phyloP scores from a whole-genome alignment of 2,888 invertebrate species.

The Yponomeuta cagnagella region DNA sequence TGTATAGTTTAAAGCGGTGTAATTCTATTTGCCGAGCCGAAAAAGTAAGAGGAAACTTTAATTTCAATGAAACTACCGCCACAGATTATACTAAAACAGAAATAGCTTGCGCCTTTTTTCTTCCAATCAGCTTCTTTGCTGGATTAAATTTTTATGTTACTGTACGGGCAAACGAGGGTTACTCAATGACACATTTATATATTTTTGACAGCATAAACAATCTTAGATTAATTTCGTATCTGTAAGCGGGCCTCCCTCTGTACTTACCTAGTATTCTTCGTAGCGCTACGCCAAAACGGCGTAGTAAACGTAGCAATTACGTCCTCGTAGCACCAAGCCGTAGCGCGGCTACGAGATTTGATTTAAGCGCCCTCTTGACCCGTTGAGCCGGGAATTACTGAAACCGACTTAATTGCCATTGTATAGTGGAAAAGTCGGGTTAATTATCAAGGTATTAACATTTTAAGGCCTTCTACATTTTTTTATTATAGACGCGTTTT shows the following conservation, averaged over 20 bases:
- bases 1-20: background rate
- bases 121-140: too few relatives aligned
- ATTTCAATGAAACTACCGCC: background rate
- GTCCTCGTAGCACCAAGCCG: constrained; percentile 39
- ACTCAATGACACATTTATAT: background rate
- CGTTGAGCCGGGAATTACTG: constrained; percentile 4
- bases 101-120: background rate
- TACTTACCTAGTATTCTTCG: too few relatives aligned
- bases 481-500: too few relatives aligned
- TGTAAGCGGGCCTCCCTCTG: too few relatives aligned
- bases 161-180: too few relatives aligned
- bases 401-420: background rate
- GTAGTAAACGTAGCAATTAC: constrained; percentile 46
- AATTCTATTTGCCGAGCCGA: background rate
- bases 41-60: background rate
- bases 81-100: background rate
- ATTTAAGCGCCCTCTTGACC: constrained; percentile 28
- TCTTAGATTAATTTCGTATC: too few relatives aligned
- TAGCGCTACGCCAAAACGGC: constrained; percentile 18
- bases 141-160: too few relatives aligned
- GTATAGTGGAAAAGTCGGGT: background rate
- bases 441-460: background rate
- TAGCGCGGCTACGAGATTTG: constrained; percentile 32
- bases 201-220: background rate
- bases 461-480: too few relatives aligned